These are phyloP conservation scores for Volucella inflata DNA, from an alignment of 2,888 invertebrate species.

Conservation along the genomic window DNA sequence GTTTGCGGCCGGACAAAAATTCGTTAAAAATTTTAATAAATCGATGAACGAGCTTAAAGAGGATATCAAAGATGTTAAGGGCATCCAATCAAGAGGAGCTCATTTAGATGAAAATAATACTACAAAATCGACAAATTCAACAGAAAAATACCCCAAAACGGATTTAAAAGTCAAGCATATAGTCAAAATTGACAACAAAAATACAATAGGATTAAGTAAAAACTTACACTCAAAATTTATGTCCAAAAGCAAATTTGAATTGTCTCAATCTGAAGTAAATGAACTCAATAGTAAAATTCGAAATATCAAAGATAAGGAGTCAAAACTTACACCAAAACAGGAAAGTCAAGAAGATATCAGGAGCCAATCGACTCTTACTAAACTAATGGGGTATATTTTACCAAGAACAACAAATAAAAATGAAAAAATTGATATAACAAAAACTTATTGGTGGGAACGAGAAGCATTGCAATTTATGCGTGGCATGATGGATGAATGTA, in stretches of 20 bases:
- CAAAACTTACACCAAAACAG: background rate
- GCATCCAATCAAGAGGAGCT: constrained; percentile 40
- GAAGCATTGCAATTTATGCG: constrained; percentile 97
- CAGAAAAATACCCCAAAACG: background rate
- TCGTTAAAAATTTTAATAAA: constrained; percentile 87
- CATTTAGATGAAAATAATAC: background rate
- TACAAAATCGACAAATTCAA: background rate
- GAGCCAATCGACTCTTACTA: constrained; percentile 79
- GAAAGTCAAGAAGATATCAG: too few relatives aligned
- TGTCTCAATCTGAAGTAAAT: constrained; percentile 84
- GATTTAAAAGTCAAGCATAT: constrained; percentile 67
- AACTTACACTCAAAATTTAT: constrained; percentile 84
- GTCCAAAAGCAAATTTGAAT: constrained; percentile 84
- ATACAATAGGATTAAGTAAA: constrained; percentile 84
- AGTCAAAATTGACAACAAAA: constrained; percentile 77
- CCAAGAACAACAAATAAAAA: constrained; percentile 77
- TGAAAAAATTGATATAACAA: constrained; percentile 85
- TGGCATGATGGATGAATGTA: constrained; percentile 99
- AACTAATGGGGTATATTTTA: constrained; percentile 82
- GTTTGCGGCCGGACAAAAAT: constrained; percentile 89
- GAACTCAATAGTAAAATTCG: constrained; percentile 82
- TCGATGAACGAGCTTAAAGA: constrained; percentile 84
- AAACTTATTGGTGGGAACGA: constrained; percentile 89
- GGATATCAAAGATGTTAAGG: constrained; percentile 80
- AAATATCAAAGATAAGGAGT: background rate